Conservation (phyloP, 2,888 invertebrate genomes). For the Leptopilina myrica region DNA sequence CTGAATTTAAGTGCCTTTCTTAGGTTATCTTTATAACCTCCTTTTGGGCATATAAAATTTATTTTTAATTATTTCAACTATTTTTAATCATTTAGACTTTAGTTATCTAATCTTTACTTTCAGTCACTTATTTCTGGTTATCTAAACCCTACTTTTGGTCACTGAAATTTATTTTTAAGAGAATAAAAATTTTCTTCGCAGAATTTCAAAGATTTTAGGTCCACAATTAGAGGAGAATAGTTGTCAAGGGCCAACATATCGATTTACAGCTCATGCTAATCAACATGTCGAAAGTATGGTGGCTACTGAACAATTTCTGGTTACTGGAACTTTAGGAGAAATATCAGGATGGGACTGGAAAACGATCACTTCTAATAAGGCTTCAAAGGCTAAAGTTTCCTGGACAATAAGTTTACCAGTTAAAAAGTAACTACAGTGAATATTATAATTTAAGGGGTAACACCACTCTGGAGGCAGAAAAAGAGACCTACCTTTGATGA, state of each 20-base stretch:
- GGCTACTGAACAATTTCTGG: conserved; percentile 82
- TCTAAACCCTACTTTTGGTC: no score
- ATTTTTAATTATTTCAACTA: not conserved
- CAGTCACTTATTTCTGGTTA: not conserved
- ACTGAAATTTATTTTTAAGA: not conserved
- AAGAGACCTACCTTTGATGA: no score
- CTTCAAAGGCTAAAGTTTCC: conserved; percentile 78
- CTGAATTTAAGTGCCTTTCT: no score
- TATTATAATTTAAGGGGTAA: no score
- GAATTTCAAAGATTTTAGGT: conserved; percentile 81
- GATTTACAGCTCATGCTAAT: conserved; percentile 81
- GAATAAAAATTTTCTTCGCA: conserved; percentile 64
- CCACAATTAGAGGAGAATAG: conserved; percentile 78
- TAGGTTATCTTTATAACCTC: conserved; percentile 38
- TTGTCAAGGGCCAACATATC: conserved; percentile 81
- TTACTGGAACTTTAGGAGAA: conserved; percentile 86
- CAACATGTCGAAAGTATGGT: conserved; percentile 84
- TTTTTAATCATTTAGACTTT: conserved; percentile 3
- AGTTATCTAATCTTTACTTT: not conserved
- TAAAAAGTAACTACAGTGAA: conserved; percentile 69
- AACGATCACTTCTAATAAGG: conserved; percentile 80
- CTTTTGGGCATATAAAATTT: conserved; percentile 10
- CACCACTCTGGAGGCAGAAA: no score
- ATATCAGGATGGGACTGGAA: conserved; percentile 89
- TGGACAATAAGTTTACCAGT: conserved; percentile 86